Conservation (phyloP, 2,888 invertebrate species). For the Creontiades dilutus region DNA sequence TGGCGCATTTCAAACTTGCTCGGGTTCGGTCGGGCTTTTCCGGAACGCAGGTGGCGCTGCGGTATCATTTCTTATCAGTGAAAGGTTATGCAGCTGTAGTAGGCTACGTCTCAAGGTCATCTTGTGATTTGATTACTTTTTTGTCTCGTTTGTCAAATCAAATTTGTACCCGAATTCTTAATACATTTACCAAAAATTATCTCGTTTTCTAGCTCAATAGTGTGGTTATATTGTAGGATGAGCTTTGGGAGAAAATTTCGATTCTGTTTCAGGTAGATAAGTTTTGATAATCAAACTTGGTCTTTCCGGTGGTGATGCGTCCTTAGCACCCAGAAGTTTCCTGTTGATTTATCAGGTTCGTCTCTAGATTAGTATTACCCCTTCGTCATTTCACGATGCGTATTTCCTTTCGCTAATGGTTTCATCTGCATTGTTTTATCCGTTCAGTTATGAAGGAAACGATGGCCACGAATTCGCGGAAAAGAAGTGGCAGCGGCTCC, state of each 20-base stretch:
- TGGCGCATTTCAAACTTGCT: not conserved
- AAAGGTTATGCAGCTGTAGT: not conserved
- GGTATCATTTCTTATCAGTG: not conserved
- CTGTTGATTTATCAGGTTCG: constrained; percentile 6
- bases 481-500: constrained; percentile 90
- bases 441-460: constrained; percentile 66
- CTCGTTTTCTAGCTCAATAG: not conserved
- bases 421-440: not conserved
- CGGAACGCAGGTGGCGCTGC: not conserved
- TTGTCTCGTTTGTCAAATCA: not conserved
- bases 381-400: not conserved
- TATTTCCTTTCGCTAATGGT: not conserved
- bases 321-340: not conserved
- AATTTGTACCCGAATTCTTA: not conserved
- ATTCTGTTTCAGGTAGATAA: not conserved
- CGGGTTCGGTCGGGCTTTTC: not conserved
- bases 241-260: not conserved
- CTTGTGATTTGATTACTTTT: not conserved
- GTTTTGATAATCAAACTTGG: not conserved
- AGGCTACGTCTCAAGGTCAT: not conserved
- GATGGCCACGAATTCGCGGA: constrained; percentile 85
- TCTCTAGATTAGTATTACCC: not conserved
- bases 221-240: not conserved
- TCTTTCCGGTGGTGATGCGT: not conserved
- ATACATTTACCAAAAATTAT: not conserved